Base-by-base conservation (phyloP, 1,140 invertebrate species). In the Cydia pomonella region DNA sequence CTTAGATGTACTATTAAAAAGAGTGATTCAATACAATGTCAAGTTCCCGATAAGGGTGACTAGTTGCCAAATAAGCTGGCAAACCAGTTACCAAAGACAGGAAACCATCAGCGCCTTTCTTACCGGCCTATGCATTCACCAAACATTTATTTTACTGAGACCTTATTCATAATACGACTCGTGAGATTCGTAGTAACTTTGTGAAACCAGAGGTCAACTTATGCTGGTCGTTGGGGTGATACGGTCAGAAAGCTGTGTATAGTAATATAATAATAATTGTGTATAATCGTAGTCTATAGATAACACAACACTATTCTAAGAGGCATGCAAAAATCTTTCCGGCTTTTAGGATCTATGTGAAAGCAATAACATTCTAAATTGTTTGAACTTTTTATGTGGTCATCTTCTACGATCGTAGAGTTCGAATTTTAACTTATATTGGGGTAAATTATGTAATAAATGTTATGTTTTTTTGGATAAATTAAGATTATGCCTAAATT, bases 41-140 rank as follows among this genome's bases (percentile, higher is more conserved):
- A 38, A 38, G 29, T 38, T 69, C 64, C 64, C 29, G 64, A 41
- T 69, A 69, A 69, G 64, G 64, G 7, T 21, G 29, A 3, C 64
- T 41, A 41, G 27, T 18, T 69, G 29, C 16, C 64, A n/a, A 12
- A 66, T 33, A 29, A 16, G 27, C 64, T 27, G 21, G 63, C 64
- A 69, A 69, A 69, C 29, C n/a, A 69, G 64, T 69, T 69, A 18
- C 5, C 16, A 38, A 38, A 25, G 27, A 21, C 64, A 69, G 63
- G 63, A 69, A 38, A 69, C 16, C 29, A n/a, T n/a, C n/a, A 33
- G 64, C 63, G 63, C 29, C 64, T 33, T 69, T 38, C 29, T 38
- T 4, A 69, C 64, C 33, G 41, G 33, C 4, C 27, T 44, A 12
- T 38, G 23, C 47, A 50, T 50, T 63, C 62, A 25, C 18, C 13